These are phyloP conservation scores for Girardinichthys multiradiatus DNA, from an alignment of 2,113 vertebrate genomes.

Conservation along the genomic window DNA sequence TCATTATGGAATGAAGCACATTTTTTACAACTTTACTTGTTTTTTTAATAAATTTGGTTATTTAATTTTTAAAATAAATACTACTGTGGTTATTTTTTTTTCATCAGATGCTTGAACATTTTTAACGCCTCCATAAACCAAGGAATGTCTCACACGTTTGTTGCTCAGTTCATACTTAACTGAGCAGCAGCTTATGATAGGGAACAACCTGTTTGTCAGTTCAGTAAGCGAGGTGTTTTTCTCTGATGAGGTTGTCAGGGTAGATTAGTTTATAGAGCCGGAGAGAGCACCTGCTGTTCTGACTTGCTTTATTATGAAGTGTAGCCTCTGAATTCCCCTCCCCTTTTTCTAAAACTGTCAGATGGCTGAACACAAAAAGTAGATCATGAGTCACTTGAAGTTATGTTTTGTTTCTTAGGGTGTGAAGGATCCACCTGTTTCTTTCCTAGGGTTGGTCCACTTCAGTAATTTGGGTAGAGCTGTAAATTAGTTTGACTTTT, in stretches of 20 bases:
- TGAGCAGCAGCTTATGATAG: not conserved
- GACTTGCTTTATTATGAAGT: constrained; percentile 63
- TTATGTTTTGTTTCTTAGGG: constrained; percentile 14
- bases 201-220: constrained; percentile 35
- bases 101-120: not conserved
- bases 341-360: not conserved
- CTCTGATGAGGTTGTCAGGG: constrained; percentile 38
- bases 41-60: too few relatives aligned
- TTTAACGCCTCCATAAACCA: constrained; percentile 1
- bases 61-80: too few relatives aligned
- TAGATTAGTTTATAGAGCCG: constrained; percentile 51
- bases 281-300: constrained; percentile 51
- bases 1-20: too few relatives aligned
- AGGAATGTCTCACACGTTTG: not conserved
- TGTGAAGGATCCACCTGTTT: constrained; percentile 21
- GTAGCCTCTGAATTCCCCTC: constrained; percentile 3
- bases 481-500: constrained; percentile 8
- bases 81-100: too few relatives aligned
- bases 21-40: too few relatives aligned
- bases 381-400: constrained; percentile 20
- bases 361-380: constrained; percentile 4
- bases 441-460: constrained; percentile 11
- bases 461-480: constrained; percentile 6
- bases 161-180: constrained; percentile 16
- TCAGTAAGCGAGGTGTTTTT: constrained; percentile 42